Evolutionary conservation across 2,888 invertebrate species (phyloP), one percentile per base, ranked within the genome.

Genomic region (Minunthozetes semirufus): DNA sequence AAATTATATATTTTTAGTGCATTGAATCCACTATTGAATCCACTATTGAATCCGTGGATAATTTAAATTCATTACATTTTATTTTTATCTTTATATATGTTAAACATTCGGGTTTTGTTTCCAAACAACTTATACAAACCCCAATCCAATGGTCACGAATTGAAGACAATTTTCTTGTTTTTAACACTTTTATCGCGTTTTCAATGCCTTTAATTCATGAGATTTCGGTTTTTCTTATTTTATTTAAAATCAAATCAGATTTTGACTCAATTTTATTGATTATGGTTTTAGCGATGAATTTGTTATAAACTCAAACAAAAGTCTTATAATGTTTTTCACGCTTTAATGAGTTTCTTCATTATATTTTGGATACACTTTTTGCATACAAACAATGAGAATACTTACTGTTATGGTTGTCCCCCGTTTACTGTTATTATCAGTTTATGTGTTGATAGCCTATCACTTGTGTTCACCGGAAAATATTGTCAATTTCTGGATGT

Each of bases 341-440:
- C 15, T 66, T 66, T 66, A 38, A 66, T 66, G 63, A 1, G n/a
- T 66, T 66, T 66, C 19, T 66, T 66, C n/a, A 66, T 38, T 66
- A 38, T 19, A 5, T 22, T 61, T 66, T 66, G 38, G 63, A 66
- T 38, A 66, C 63, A 66, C 63, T 66, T 66, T 66, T 66, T 66
- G 59, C 11, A 29, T 59, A 59, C 27, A 27, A 59, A 59, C 27
- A 59, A 9, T 29, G 2, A 3, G 13, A 19, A 56, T 27, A 17
- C 25, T 13, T 29, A 59, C 29, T 42, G 42, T 42, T 42, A 42
- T 42, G 42, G 42, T 42, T 6, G 5, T 42, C 42, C 42, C 42
- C 33, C 11, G 1, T 42, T 42, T 42, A 42, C 42, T 9, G 42
- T 42, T 42, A 42, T 42, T 42, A 42, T 42, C 5, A 42, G 13